Base-by-base conservation (phyloP, 2,797 vertebrate species). In the Periophthalmus magnuspinnatus region DNA sequence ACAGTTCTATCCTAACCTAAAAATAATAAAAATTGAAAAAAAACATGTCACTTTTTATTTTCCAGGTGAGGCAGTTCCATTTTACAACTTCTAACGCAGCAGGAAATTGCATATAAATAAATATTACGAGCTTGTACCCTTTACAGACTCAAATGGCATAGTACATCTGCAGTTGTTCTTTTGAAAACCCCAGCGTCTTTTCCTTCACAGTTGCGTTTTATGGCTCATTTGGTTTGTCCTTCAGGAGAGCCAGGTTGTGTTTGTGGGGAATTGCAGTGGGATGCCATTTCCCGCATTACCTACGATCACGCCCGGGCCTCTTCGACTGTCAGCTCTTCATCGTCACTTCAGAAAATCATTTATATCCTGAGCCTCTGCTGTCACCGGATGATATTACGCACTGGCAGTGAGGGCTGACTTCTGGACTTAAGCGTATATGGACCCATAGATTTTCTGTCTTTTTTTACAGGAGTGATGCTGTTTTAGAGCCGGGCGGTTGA, bases 251-350 rank as follows among this genome's bases (percentile, higher is more conserved):
- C 16, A 16, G n/a, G 41, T 48, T n/a, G 24, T 65, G 24, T 32
- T 21, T 33, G 45, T 50, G 16, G 32, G 63, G 28, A 52, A 65
- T 33, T 65, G 63, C 47, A 32, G 21, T 33, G 47, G 16, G 47
- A 65, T 50, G 47, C 45, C 45, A 19, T 33, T 65, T 33, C 24
- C 45, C 33, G 17, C 24, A 13, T 65, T 65, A 65, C 47, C 63
- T 65, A 45, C 47, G 24, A 65, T 65, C 63, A 65, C 63, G 28
- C n/a, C 47, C 47, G 8, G 47, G 45, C 38, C 24, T 6, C 47
- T 52, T 28, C 33, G 47, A 65, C 63, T 65, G 63, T 50, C 63
- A 65, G 47, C 45, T 65, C 47, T 6, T 65, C 63, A 65, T 65
- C 47, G 24, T 10, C 24, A 19, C 45, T 50, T 65, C 24, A 65